Evolutionary conservation across 2,888 invertebrate genomes (phyloP).

Genomic region (Cheilosia vernalis): DNA sequence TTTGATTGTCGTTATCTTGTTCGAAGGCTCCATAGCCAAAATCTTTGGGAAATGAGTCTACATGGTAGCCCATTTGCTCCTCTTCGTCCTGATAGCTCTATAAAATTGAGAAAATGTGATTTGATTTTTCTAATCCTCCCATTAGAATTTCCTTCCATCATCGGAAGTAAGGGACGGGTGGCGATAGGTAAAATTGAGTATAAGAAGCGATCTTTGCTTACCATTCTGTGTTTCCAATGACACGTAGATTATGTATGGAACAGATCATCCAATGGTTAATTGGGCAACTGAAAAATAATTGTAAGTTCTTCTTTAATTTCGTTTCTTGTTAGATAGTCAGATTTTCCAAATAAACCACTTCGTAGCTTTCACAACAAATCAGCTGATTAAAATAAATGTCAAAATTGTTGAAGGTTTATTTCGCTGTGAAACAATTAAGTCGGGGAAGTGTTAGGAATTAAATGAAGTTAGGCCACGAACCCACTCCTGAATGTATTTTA

Average conservation of each 20-base stretch:
- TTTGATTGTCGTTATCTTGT: slow-evolving; percentile 89
- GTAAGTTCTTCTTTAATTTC: slow-evolving; percentile 23
- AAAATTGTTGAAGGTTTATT: not conserved
- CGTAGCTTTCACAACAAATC: slow-evolving; percentile 72
- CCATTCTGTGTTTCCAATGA: slow-evolving; percentile 65
- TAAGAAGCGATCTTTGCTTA: slow-evolving; percentile 5
- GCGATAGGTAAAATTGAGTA: not conserved
- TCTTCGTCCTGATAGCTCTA: slow-evolving; percentile 86
- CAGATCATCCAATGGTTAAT: slow-evolving; percentile 44
- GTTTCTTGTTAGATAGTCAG: slow-evolving; percentile 22
- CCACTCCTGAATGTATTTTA: no score
- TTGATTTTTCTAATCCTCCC: not conserved
- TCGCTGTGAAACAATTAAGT: not conserved
- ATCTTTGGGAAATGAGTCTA: slow-evolving; percentile 92
- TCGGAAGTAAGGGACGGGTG: slow-evolving; percentile 27
- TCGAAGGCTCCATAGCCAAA: slow-evolving; percentile 96
- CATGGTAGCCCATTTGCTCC: slow-evolving; percentile 84
- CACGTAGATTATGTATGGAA: slow-evolving; percentile 9
- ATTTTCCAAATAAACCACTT: slow-evolving; percentile 69
- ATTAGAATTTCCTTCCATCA: slow-evolving; percentile 31
- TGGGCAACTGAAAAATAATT: not conserved
- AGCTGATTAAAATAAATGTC: slow-evolving; percentile 56
- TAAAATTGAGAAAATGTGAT: slow-evolving; percentile 13
- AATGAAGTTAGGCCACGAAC: not conserved
- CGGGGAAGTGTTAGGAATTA: slow-evolving; percentile 7